These are phyloP conservation scores for Gerris buenoi DNA, from an alignment of 1,140 invertebrate genomes.

Conservation along the genomic window DNA sequence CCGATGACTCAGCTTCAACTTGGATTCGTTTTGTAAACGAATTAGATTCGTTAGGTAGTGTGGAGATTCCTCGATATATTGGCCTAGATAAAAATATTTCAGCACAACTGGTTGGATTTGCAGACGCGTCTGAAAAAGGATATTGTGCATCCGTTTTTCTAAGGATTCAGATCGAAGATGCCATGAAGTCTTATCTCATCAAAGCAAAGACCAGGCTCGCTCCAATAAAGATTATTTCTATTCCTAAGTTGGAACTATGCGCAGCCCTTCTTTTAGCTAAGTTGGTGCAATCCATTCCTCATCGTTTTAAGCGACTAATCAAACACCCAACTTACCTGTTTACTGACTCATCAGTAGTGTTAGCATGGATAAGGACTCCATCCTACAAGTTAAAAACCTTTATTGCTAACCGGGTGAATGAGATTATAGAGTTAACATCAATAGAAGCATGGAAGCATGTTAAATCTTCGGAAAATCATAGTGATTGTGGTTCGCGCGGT, in stretches of 20 bases:
- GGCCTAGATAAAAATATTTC: not conserved
- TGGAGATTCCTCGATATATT: not conserved
- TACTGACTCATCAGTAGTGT: not conserved
- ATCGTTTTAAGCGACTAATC: not conserved
- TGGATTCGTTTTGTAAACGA: not conserved
- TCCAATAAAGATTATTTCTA: not conserved
- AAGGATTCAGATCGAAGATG: not conserved
- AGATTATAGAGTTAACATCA: not conserved
- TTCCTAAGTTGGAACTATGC: not conserved
- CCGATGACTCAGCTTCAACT: not conserved
- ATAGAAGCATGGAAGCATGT: not conserved
- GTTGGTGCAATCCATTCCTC: not conserved
- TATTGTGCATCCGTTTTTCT: not conserved
- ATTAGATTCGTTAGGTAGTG: not conserved
- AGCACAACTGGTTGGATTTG: not conserved
- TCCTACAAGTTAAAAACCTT: not conserved
- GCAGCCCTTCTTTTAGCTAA: not conserved
- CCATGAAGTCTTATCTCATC: not conserved
- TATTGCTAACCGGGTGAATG: not conserved
- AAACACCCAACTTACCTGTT: not conserved
- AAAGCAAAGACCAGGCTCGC: not conserved
- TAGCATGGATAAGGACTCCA: not conserved
- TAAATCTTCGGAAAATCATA: not conserved
- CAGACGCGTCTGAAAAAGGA: not conserved
- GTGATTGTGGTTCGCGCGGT: not conserved